phyloP scores from a whole-genome alignment of 1,140 invertebrate genomes.

The Drosophila bocki region DNA sequence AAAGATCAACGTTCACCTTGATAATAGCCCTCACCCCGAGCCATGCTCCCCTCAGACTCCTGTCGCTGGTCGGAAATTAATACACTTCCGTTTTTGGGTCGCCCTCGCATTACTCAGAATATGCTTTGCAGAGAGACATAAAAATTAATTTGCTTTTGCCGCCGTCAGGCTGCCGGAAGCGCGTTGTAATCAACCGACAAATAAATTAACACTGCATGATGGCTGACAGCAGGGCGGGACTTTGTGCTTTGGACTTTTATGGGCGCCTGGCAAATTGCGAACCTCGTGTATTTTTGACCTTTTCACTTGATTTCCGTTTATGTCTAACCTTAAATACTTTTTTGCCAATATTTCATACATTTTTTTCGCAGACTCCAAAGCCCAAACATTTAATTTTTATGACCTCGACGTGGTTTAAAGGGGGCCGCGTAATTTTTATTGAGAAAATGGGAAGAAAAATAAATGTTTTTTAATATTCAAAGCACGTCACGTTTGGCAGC shows the following conservation, averaged over 20 bases:
- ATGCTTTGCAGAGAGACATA: conserved; percentile 66
- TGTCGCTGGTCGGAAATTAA: conserved; percentile 69
- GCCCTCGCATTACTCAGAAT: conserved; percentile 71
- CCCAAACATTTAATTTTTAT: conserved; percentile 63
- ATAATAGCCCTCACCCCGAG: conserved; percentile 2
- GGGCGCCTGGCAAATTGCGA: conserved; percentile 66
- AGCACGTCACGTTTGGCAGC: conserved; percentile 35
- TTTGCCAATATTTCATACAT: conserved; percentile 29
- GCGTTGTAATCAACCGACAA: conserved; percentile 81
- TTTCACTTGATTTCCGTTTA: conserved; percentile 80
- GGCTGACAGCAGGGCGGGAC: conserved; percentile 12
- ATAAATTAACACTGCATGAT: conserved; percentile 73
- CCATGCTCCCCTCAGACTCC: neutral
- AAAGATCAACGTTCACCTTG: conserved; percentile 32
- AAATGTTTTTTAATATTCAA: conserved; percentile 67
- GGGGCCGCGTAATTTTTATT: conserved; percentile 15
- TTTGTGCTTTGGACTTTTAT: conserved; percentile 39
- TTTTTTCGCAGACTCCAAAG: conserved; percentile 9
- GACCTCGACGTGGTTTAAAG: conserved; percentile 30
- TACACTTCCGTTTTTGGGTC: conserved; percentile 73
- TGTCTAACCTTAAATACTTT: conserved; percentile 43
- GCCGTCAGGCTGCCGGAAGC: conserved; percentile 71
- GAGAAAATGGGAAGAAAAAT: conserved; percentile 24
- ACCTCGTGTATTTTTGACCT: conserved; percentile 65
- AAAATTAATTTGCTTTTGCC: conserved; percentile 80